These are phyloP conservation scores for Acanthurus leucopareius DNA, from an alignment of 2,797 vertebrate species.

Conservation along the genomic window DNA sequence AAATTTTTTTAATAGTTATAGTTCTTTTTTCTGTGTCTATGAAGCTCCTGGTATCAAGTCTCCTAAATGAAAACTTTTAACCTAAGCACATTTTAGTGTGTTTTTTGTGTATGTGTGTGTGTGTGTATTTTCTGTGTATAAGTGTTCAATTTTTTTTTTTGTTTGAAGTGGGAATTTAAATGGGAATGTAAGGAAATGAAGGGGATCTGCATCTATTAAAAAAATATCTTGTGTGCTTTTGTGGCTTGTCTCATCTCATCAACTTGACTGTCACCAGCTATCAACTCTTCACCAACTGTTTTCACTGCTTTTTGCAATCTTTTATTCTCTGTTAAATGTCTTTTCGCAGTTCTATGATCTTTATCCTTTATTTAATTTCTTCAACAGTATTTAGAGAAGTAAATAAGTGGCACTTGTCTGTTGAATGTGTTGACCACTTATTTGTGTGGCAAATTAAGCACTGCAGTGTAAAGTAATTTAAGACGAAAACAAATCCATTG, in stretches of 20 bases:
- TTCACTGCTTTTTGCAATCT: background rate
- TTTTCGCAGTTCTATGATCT: background rate
- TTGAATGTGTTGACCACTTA: background rate
- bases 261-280: conserved; percentile 11
- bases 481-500: background rate
- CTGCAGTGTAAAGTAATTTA: background rate
- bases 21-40: no score
- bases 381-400: background rate
- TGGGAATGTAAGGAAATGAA: background rate
- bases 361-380: background rate
- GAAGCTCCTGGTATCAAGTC: background rate
- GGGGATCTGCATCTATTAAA: conserved; percentile 22
- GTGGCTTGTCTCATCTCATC: conserved; percentile 14
- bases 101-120: no score
- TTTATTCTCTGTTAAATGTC: background rate
- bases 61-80: background rate
- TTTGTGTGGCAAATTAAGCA: background rate
- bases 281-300: background rate
- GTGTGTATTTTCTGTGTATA: no score
- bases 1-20: no score
- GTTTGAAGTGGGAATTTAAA: background rate
- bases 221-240: conserved; percentile 1
- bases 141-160: no score
- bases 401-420: background rate
- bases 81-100: no score